phyloP scores from a whole-genome alignment of 2,113 vertebrate species.

The Alectura lathami region DNA sequence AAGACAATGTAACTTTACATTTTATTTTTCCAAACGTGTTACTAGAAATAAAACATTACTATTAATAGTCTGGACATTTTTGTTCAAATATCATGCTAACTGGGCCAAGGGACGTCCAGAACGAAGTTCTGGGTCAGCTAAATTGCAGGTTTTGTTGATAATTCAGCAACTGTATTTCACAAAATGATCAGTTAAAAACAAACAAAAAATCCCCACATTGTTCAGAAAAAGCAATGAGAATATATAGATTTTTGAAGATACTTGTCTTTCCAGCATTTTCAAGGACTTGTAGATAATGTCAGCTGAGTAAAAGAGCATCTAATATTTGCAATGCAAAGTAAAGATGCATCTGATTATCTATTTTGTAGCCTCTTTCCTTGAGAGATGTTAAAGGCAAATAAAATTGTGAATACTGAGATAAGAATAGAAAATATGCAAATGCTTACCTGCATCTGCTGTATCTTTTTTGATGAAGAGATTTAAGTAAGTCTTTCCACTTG shows the following conservation, averaged over 20 bases:
- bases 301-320: not conserved
- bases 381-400: not conserved
- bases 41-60: not conserved
- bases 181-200: not conserved
- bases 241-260: not conserved
- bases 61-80: not conserved
- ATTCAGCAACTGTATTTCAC: not conserved
- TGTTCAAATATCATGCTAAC: not conserved
- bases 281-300: not conserved
- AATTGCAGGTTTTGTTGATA: not conserved
- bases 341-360: not conserved
- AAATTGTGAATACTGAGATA: not conserved
- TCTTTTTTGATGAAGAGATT: conserved; percentile 84
- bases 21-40: not conserved
- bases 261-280: not conserved
- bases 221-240: not conserved
- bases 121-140: not conserved
- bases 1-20: not conserved
- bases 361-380: not conserved
- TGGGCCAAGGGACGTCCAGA: not conserved
- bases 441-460: conserved; percentile 77
- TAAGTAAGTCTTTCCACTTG: conserved; percentile 79
- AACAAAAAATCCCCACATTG: not conserved
- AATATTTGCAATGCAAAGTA: not conserved
- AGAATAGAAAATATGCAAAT: not conserved